Evolutionary conservation across 1,140 invertebrate genomes (phyloP), one percentile per base, ranked within the genome.

Genomic region (Caenorhabditis tropicalis): DNA sequence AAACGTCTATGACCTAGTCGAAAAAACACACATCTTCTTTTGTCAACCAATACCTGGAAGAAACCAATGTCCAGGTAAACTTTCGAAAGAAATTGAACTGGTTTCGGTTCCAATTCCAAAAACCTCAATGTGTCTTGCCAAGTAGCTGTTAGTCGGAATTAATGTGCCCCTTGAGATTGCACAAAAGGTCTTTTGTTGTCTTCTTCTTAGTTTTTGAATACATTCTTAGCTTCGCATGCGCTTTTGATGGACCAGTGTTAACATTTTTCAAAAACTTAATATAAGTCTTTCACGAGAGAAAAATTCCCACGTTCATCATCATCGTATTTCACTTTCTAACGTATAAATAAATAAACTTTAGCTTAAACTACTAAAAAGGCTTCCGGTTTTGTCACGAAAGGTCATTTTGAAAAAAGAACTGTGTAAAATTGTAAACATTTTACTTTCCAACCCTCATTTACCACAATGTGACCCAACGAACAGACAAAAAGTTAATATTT

Each of bases 181-280:
- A 70, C 36, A 70, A 70, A 70, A 70, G 19, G 60, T 36, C 60
- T 33, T 70, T 70, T 70, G 60, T 70, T 70, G 60, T 70, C 60
- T 70, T 70, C n/a, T 58, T 31, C 27, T 21, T 29, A 16, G 19
- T 58, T 46, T 46, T 46, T 29, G 5, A 16, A 51, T 51, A 51
- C 49, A 51, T 7, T 51, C 21, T 51, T 51, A 6, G 15, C 0
- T n/a, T n/a, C n/a, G n/a, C n/a, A n/a, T n/a, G 19, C 6, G 6
- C 16, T 21, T 21, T 16, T n/a, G 49, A 51, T 6, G 6, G 6
- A 7, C 49, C 19, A 46, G 43, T 46, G 10, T 46, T 46, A 12
- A 9, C 4, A 46, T 16, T 46, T 46, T 4, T 46, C n/a, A n/a
- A n/a, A n/a, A n/a, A n/a, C n/a, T n/a, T n/a, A n/a, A n/a, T n/a